These are phyloP conservation scores for Coleophora flavipennella DNA, from an alignment of 2,888 invertebrate species.

Conservation along the genomic window DNA sequence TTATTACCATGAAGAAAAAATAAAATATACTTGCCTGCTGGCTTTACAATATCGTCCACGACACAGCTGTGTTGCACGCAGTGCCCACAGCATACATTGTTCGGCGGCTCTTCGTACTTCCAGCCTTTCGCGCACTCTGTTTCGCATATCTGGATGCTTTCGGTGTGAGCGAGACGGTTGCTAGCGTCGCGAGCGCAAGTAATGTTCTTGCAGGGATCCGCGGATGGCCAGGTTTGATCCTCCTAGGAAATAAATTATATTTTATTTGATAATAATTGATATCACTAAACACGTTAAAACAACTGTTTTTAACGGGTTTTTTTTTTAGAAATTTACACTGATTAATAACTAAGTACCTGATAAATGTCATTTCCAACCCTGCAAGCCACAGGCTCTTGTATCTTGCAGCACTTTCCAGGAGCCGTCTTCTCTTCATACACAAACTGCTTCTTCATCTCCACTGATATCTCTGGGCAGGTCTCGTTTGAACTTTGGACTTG, in stretches of 20 bases:
- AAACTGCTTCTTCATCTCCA: conserved; percentile 55
- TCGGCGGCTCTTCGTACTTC: conserved; percentile 54
- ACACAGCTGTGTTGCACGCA: conserved; percentile 75
- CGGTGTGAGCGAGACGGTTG: conserved; percentile 48
- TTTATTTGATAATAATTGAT: too few relatives aligned
- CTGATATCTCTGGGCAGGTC: conserved; percentile 62
- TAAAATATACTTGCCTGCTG: conserved; percentile 60
- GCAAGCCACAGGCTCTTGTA: conserved; percentile 67
- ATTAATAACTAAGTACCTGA: conserved; percentile 44
- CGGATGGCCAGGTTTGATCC: conserved; percentile 62
- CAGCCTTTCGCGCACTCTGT: conserved; percentile 70
- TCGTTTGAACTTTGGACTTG: conserved; percentile 69
- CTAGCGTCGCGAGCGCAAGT: conserved; percentile 54
- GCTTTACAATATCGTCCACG: conserved; percentile 54
- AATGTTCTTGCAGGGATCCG: conserved; percentile 68
- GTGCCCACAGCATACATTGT: conserved; percentile 74
- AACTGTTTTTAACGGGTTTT: too few relatives aligned
- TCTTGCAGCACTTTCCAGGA: conserved; percentile 72
- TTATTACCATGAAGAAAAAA: neutral
- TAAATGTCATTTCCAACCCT: conserved; percentile 60
- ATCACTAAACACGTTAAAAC: too few relatives aligned
- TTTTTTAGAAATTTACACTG: too few relatives aligned
- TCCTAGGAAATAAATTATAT: conserved; percentile 31
- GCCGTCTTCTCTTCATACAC: conserved; percentile 57
- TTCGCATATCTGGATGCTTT: conserved; percentile 52